A percentile compares a stretch with the other conserved stretches of the same genome.
These are phyloP conservation scores for Seira ritae DNA, from an alignment of 2,888 invertebrate genomes.

Conservation along the genomic window DNA sequence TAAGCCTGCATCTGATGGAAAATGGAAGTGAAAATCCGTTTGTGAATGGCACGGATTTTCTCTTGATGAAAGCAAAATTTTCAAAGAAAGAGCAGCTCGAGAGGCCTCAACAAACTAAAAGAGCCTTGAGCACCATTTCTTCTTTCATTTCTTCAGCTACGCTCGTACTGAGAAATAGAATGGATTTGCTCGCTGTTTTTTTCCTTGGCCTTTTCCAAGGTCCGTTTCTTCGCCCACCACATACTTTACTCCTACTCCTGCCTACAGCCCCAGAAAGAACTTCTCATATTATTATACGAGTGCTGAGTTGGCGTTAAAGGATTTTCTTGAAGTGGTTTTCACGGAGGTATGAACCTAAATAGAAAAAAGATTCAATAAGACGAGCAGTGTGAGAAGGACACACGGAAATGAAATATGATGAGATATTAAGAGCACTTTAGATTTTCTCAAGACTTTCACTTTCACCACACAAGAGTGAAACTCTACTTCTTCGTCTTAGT, in stretches of 20 bases:
- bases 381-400: background rate
- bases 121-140: conserved; percentile 40
- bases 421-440: conserved; percentile 38
- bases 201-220: conserved; percentile 14
- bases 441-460: conserved; percentile 26
- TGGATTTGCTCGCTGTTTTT: background rate
- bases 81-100: conserved; percentile 52
- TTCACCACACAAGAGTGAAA: too few relatives aligned
- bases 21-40: conserved; percentile 58
- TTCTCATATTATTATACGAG: too few relatives aligned
- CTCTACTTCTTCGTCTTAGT: too few relatives aligned
- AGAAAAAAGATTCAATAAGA: too few relatives aligned
- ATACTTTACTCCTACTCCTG: too few relatives aligned
- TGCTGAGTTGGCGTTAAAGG: conserved; percentile 50
- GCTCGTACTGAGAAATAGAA: background rate
- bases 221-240: conserved; percentile 19
- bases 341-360: conserved; percentile 31
- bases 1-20: conserved; percentile 28
- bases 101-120: conserved; percentile 18
- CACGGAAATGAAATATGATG: conserved; percentile 47
- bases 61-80: conserved; percentile 53
- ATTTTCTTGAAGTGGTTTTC: conserved; percentile 38
- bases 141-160: background rate
- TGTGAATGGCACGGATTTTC: conserved; percentile 61
- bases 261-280: too few relatives aligned